phyloP scores from a whole-genome alignment of 1,140 invertebrate species.

The Manduca sexta region DNA sequence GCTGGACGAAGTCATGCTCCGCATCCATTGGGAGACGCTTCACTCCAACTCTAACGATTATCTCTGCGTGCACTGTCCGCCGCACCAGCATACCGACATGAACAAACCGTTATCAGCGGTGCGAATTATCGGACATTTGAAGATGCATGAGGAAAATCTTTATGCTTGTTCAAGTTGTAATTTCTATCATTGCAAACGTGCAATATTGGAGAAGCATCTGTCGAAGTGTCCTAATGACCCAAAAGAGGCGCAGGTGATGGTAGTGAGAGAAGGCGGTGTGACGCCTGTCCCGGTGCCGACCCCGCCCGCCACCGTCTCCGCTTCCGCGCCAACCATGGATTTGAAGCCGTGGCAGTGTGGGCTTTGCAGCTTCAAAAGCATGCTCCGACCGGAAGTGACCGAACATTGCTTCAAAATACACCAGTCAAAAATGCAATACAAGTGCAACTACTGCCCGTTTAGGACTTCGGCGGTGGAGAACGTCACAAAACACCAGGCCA shows the following conservation, averaged over 20 bases:
- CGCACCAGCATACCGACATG: conserved; percentile 45
- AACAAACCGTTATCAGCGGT: conserved; percentile 60
- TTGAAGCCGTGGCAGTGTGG: conserved; percentile 81
- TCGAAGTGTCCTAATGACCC: conserved; percentile 76
- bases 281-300: conserved; percentile 7
- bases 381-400: conserved; percentile 75
- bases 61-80: conserved; percentile 81
- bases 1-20: conserved; percentile 80
- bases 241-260: conserved; percentile 74
- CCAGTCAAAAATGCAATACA: conserved; percentile 78
- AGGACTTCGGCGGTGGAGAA: conserved; percentile 72
- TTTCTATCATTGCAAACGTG: conserved; percentile 77
- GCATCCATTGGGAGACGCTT: conserved; percentile 81
- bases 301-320: too few species aligned
- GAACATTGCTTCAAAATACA: conserved; percentile 75
- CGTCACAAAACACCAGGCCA: conserved; percentile 73
- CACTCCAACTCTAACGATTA: conserved; percentile 77
- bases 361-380: conserved; percentile 76
- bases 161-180: conserved; percentile 81
- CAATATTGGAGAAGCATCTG: conserved; percentile 79
- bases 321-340: conserved; percentile 54
- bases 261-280: conserved; percentile 71
- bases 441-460: conserved; percentile 78
- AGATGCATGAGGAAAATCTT: conserved; percentile 81
- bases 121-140: conserved; percentile 80